These are phyloP conservation scores for Xestobium rufovillosum DNA, from an alignment of 2,888 invertebrate species.

Conservation along the genomic window DNA sequence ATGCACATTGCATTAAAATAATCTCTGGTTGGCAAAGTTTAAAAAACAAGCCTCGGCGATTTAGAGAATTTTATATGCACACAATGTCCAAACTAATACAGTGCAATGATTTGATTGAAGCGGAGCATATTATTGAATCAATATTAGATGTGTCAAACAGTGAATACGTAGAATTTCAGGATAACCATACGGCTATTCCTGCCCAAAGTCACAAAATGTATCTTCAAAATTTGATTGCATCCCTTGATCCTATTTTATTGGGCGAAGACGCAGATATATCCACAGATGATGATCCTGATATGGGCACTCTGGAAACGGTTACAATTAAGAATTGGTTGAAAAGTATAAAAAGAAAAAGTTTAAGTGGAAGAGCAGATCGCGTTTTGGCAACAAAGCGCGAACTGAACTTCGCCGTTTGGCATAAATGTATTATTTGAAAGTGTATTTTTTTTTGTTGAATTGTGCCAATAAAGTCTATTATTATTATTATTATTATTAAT, in stretches of 20 bases:
- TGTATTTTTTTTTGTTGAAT: no score
- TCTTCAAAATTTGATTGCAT: background rate
- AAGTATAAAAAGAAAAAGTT: background rate
- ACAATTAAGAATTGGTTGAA: background rate
- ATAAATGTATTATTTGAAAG: no score
- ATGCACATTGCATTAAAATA: background rate
- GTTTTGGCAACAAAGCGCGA: no score
- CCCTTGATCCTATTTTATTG: conserved; percentile 1
- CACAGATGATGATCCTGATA: background rate
- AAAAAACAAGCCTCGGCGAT: background rate
- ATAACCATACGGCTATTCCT: background rate
- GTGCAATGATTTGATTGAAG: background rate
- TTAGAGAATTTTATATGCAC: conserved; percentile 1
- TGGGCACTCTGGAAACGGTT: no score
- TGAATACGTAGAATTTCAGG: background rate
- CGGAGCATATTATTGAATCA: background rate
- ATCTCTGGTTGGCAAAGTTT: background rate
- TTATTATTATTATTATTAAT: no score
- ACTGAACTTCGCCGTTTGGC: no score
- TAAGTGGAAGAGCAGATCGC: no score
- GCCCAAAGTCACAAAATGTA: background rate
- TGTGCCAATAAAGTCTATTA: no score
- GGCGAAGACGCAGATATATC: no score
- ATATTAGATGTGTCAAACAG: conserved; percentile 1
- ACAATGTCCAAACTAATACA: background rate